Conservation (phyloP, 30 jellyfish, hydroid and myxozoan species). For the Catostylus mosaicus region DNA sequence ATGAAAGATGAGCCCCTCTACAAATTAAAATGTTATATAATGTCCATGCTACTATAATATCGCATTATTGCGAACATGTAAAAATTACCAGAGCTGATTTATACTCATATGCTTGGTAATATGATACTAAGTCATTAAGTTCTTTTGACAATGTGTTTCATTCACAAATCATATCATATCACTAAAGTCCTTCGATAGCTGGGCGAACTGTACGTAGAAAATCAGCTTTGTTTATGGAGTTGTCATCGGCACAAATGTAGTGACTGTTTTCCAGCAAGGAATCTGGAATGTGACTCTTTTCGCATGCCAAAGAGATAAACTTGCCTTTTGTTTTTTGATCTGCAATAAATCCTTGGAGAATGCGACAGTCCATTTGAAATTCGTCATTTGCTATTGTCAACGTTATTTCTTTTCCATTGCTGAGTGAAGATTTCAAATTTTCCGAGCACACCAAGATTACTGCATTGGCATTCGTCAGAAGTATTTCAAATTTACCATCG, state of each 20-base stretch:
- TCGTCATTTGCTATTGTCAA: not conserved
- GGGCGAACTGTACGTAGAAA: conserved; percentile 5
- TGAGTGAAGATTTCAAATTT: not conserved
- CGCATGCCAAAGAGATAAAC: not conserved
- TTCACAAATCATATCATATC: too few species aligned
- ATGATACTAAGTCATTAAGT: too few species aligned
- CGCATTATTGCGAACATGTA: too few species aligned
- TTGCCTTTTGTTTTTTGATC: not conserved
- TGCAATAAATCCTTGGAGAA: not conserved
- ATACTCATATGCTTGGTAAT: too few species aligned
- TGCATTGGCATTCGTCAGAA: not conserved
- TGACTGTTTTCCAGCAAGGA: not conserved
- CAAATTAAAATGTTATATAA: too few species aligned
- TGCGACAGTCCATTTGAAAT: not conserved
- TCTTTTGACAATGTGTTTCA: too few species aligned
- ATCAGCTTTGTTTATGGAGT: not conserved
- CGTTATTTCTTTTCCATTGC: not conserved
- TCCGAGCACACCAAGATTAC: conserved; percentile 2
- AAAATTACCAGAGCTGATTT: too few species aligned
- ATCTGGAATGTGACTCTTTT: not conserved
- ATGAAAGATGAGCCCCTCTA: too few species aligned
- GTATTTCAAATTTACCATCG: not conserved
- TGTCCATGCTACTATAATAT: too few species aligned
- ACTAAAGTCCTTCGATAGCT: not conserved
- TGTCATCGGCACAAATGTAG: not conserved